phyloP scores from a whole-genome alignment of 2,113 vertebrate species.

The Gopherus flavomarginatus region DNA sequence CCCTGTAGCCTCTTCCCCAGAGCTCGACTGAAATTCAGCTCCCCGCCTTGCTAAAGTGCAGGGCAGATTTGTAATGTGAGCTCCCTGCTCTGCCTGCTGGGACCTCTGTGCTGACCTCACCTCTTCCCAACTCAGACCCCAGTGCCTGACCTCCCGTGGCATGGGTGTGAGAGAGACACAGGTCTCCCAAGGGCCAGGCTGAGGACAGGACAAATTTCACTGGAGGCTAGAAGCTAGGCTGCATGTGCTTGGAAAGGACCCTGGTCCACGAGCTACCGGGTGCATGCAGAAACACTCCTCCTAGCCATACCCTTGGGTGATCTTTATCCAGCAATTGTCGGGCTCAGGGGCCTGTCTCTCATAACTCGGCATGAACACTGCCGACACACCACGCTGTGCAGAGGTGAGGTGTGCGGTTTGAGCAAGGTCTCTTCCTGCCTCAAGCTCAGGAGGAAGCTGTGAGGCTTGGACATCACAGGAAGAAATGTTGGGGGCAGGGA shows the following conservation, averaged over 20 bases:
- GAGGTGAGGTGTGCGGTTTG: neutral
- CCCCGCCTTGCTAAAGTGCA: neutral
- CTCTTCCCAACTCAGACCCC: neutral
- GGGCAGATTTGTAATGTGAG: neutral
- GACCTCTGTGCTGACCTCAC: neutral
- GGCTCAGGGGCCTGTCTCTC: neutral
- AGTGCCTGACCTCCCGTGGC: neutral
- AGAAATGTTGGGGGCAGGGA: neutral
- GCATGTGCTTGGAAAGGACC: neutral
- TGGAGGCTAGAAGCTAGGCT: neutral
- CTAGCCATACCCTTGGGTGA: neutral
- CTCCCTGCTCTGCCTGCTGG: neutral
- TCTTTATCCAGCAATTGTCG: neutral
- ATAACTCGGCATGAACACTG: neutral
- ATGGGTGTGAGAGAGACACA: neutral
- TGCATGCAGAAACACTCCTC: neutral
- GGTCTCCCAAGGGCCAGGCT: neutral
- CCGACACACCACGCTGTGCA: neutral
- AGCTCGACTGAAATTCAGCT: neutral
- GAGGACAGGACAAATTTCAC: neutral
- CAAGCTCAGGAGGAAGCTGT: neutral
- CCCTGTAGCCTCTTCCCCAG: neutral
- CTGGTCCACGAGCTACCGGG: neutral
- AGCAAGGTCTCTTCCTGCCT: neutral
- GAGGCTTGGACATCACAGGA: neutral